Conservation (phyloP, 2,113 vertebrate genomes). For the Butastur rufipennis region DNA sequence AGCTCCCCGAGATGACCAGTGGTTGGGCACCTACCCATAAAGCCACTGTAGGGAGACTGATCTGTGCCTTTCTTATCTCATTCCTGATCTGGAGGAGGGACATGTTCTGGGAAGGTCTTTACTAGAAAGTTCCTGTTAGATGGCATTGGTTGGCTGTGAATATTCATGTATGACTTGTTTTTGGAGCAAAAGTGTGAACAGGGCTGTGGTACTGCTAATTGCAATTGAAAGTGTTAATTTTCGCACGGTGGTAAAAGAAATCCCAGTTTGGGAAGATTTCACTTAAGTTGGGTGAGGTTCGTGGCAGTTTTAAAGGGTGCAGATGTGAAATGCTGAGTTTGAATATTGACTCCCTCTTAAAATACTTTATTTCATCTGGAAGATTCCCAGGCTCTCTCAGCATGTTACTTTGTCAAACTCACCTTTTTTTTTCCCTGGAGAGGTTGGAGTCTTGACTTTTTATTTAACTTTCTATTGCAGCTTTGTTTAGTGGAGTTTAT, state of each 20-base stretch:
- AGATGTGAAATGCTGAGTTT: constrained; percentile 8
- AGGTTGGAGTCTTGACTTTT: neutral
- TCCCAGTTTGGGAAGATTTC: neutral
- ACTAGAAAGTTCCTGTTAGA: neutral
- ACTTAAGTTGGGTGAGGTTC: neutral
- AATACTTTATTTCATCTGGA: neutral
- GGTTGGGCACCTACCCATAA: neutral
- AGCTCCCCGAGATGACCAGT: neutral
- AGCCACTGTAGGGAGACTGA: neutral
- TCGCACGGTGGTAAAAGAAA: neutral
- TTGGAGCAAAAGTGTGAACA: neutral
- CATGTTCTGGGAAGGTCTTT: neutral
- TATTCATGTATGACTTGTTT: constrained; percentile 8
- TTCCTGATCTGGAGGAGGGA: neutral
- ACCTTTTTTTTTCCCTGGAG: neutral
- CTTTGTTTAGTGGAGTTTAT: constrained; percentile 39
- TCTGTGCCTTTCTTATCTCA: neutral
- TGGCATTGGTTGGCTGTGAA: neutral
- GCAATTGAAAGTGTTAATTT: constrained; percentile 52
- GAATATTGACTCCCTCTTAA: neutral
- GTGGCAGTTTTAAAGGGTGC: neutral
- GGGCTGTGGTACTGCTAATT: neutral
- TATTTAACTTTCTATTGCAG: neutral
- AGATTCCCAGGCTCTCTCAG: neutral
- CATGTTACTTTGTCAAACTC: neutral